Base-by-base conservation (phyloP, 2,113 vertebrate species). In the Narcine bancroftii region DNA sequence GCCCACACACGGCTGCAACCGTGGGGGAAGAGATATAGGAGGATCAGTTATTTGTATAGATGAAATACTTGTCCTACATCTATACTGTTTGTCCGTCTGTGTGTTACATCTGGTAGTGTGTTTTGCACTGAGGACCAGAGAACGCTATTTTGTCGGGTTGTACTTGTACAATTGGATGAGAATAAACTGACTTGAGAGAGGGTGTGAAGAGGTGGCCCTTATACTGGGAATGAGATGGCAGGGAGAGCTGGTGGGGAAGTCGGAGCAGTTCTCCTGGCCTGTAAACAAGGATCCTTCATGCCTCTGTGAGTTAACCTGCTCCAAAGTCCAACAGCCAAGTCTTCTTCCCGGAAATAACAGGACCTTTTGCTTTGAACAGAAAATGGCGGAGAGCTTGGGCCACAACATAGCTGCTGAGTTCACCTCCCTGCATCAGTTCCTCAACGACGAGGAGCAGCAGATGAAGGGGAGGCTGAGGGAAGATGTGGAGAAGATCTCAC, bases 381-480 rank as follows among this genome's bases (percentile, higher is more conserved):
- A 69, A 47, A 91, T 91, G 65, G 89, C 89, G 0, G 89, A 91
- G 65, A 71, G 89, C 26, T 65, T 91, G 6, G 89, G 42, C 24
- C 89, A 69, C 39, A 91, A 91, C 39, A 91, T 91, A 0, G 89
- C 36, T 0, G 63, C 89, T 11, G 89, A 91, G 63, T 91, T 91
- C 89, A 91, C 36, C n/a, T 69, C 63, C 2, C 36, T 91, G 89
- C 89, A 91, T 26, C 89, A 69, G 24, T 91, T 91, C 89, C 89
- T 91, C 89, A 69, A 91, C 4, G 63, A 91, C 0, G 89, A 91
- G 45, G 89, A 91, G 89, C 39, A 69, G 13, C 39, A 33, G 39
- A 91, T 91, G 89, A 91, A 91, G 36, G 89, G 89, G 39, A 69
- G 47, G 89, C 39, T 91, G 63, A 69, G 71, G 63, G 63, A 69